phyloP scores from a whole-genome alignment of 2,113 vertebrate species.

The Poecilia latipinna region DNA sequence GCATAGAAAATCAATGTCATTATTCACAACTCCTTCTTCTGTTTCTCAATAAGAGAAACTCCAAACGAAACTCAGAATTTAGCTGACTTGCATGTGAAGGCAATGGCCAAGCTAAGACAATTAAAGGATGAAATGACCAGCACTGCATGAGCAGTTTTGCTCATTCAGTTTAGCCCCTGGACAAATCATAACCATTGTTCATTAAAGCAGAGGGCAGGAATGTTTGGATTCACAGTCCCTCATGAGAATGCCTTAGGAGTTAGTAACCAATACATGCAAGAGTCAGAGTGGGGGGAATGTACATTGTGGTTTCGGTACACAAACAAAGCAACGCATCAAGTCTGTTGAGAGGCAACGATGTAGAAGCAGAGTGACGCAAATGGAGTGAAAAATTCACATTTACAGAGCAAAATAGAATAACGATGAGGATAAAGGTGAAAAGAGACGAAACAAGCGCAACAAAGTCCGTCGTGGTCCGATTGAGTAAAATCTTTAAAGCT shows the following conservation, averaged over 20 bases:
- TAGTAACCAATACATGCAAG: slow-evolving; percentile 48
- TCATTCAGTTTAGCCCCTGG: slow-evolving; percentile 26
- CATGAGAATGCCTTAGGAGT: slow-evolving; percentile 44
- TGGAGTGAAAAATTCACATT: background rate
- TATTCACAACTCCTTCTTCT: too few species aligned
- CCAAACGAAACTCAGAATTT: too few species aligned
- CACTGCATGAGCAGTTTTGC: background rate
- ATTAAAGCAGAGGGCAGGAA: slow-evolving; percentile 16
- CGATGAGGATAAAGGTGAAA: background rate
- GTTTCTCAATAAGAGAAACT: too few species aligned
- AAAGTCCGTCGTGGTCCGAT: background rate
- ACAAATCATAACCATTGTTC: slow-evolving; percentile 6
- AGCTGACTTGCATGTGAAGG: too few species aligned
- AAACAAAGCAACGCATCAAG: slow-evolving; percentile 4
- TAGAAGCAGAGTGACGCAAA: slow-evolving; percentile 5
- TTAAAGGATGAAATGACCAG: too few species aligned
- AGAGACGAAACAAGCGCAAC: background rate
- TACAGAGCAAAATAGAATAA: background rate
- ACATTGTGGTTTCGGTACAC: slow-evolving; percentile 35
- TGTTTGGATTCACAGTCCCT: slow-evolving; percentile 41
- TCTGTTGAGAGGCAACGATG: background rate
- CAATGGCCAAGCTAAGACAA: too few species aligned
- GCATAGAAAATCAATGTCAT: too few species aligned
- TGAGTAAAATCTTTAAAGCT: slow-evolving; percentile 17
- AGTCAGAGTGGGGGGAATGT: slow-evolving; percentile 45